Evolutionary conservation across 2,797 vertebrate genomes (phyloP), one percentile per base, ranked within the genome.

Genomic region (Cetoscarus ocellatus): DNA sequence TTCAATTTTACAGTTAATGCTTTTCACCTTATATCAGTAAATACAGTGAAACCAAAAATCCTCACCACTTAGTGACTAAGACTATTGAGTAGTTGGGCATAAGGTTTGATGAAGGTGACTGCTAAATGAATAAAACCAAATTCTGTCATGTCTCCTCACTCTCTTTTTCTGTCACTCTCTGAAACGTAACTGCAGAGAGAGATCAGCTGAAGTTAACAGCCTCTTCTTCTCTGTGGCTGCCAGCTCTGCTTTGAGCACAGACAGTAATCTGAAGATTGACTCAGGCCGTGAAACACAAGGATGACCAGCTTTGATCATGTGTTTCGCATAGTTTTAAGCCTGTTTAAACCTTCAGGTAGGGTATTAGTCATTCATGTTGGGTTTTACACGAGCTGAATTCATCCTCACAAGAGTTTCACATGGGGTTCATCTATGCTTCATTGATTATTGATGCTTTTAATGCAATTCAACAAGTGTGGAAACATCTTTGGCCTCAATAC

Each of bases 251-350:
- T 56, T 53, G 49, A 60, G 51, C 63, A 65, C 55, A 56, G 42
- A 63, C 58, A 44, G 45, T 62, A 65, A 78, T 77, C 59, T 70
- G 36, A 63, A 70, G 66, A 87, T 61, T 68, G 72, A 84, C 66
- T 52, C 47, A 58, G 45, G 68, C 65, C 36, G 18, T 66, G 59
- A 75, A 83, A 79, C 5, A 65, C 60, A 52, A 62, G 55, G 27
- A 50, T 65, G 55, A 61, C 48, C 64, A 10, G 79, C 81, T 86
- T 80, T 83, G 65, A 83, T 69, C 36, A 1, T 44, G 72, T 40
- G 65, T 62, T 48, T 70, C 65, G 27, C 57, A 61, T 17, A 39
- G 27, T 53, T 74, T 68, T 44, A 19, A 59, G 48, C 27, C 27
- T 17, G 36, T 67, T 86, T 55, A 56, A 40, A 38, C 57, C 65